These are phyloP conservation scores for Ladona fulva DNA, from an alignment of 1,140 invertebrate genomes.

Conservation along the genomic window DNA sequence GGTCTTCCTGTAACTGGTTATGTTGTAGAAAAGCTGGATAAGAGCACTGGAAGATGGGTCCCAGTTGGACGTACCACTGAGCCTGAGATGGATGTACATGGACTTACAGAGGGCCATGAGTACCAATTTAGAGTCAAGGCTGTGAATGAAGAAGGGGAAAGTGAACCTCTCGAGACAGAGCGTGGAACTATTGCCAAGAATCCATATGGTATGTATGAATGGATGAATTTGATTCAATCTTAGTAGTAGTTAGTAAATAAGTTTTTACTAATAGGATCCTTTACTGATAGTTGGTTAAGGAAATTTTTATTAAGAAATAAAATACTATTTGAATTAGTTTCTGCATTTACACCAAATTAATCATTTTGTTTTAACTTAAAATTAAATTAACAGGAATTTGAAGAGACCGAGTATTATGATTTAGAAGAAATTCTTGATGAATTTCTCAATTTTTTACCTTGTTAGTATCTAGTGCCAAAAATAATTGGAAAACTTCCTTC, in stretches of 20 bases:
- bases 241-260: slow-evolving; percentile 80
- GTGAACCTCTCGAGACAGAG: slow-evolving; percentile 86
- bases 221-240: background rate
- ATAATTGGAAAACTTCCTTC: too few species aligned
- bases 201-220: slow-evolving; percentile 66
- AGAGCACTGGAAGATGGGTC: slow-evolving; percentile 85
- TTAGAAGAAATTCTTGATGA: too few species aligned
- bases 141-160: slow-evolving; percentile 96
- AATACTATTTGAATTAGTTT: too few species aligned
- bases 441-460: slow-evolving; percentile 14
- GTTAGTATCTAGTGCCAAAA: slow-evolving; percentile 17
- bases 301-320: too few species aligned
- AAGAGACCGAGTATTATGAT: too few species aligned
- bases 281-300: too few species aligned
- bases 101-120: slow-evolving; percentile 85
- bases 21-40: slow-evolving; percentile 93
- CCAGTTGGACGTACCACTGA: slow-evolving; percentile 76
- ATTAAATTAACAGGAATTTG: too few species aligned
- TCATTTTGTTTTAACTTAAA: too few species aligned
- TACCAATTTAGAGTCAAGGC: slow-evolving; percentile 96
- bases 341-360: too few species aligned
- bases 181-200: slow-evolving; percentile 81
- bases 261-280: slow-evolving; percentile 85
- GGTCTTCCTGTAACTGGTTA: slow-evolving; percentile 94
- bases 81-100: slow-evolving; percentile 83